Evolutionary conservation across 2,113 vertebrate species (phyloP), one percentile per base, ranked within the genome.

Genomic region (Ctenomys sociabilis): DNA sequence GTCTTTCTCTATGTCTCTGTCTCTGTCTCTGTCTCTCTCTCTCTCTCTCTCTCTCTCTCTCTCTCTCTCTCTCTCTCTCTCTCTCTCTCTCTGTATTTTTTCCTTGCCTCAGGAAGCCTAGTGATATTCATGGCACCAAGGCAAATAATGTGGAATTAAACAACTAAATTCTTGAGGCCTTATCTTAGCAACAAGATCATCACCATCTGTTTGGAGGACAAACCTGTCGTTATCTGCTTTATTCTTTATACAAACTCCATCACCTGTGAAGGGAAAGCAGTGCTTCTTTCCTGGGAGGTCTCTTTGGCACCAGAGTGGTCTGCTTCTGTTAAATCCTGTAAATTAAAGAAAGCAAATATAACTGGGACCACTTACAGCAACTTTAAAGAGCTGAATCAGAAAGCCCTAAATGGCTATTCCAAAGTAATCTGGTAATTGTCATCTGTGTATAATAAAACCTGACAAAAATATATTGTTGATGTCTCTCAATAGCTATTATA

Each of bases 131-230:
- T 98, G 98, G 98, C 98, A 98, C 99, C 95, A 98, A 99, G 98
- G 99, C 99, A 99, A 99, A 99, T 99, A 99, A 99, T 99, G 98
- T 99, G 99, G 99, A 99, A 99, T 99, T 99, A 99, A 99, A 99
- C 5, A 99, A 99, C 99, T 98, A 99, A 99, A 99, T 99, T 99
- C 99, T 99, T 99, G 98, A 98, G 98, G 98, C 98, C 98, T 99
- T 98, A 99, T 99, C 99, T 99, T 99, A 99, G 99, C 99, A 99
- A 99, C 99, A 99, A 98, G 98, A 98, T 98, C 98, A 98, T 99
- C 98, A 98, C 99, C 99, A 99, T 99, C 99, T 99, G 99, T 99
- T 99, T 98, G 97, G 98, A 98, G 98, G 98, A 99, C 99, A 99
- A 98, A 98, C 98, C 98, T 98, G 98, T 98, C 98, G 98, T 99